phyloP scores from a whole-genome alignment of 2,888 invertebrate genomes.

The Aspidiotus rigidus region DNA sequence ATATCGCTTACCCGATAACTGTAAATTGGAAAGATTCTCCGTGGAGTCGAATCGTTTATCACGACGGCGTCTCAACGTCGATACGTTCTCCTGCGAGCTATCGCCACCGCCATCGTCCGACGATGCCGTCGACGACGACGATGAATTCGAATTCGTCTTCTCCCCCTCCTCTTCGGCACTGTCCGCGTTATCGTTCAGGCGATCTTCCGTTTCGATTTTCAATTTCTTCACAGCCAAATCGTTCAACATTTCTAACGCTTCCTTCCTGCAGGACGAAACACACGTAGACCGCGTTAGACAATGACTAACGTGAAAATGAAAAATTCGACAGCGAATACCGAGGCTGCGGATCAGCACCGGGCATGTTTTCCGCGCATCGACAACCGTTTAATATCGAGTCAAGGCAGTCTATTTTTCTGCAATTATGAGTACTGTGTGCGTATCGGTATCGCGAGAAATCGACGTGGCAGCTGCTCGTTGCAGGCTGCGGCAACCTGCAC shows the following conservation, averaged over 20 bases:
- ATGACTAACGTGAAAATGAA: too few species aligned
- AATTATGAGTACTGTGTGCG: too few species aligned
- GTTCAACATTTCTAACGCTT: slow-evolving; percentile 75
- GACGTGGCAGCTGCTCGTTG: too few species aligned
- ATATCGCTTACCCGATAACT: not conserved
- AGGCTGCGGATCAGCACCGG: too few species aligned
- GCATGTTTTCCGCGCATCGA: too few species aligned
- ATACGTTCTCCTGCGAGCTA: slow-evolving; percentile 6
- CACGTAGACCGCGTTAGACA: not conserved
- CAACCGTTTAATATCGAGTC: too few species aligned
- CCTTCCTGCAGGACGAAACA: slow-evolving; percentile 49
- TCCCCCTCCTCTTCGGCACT: not conserved
- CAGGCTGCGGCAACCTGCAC: too few species aligned
- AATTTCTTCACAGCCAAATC: slow-evolving; percentile 65
- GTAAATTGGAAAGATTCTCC: slow-evolving; percentile 6
- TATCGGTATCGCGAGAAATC: too few species aligned
- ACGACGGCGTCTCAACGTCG: not conserved
- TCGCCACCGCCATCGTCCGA: too few species aligned
- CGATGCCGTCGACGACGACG: too few species aligned
- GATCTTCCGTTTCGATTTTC: slow-evolving; percentile 17
- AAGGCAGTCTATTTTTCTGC: too few species aligned
- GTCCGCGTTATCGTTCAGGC: not conserved
- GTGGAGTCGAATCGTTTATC: slow-evolving; percentile 4
- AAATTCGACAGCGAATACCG: too few species aligned
- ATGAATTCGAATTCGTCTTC: not conserved